phyloP scores from a whole-genome alignment of 2,797 vertebrate species.

The Fringilla coelebs region DNA sequence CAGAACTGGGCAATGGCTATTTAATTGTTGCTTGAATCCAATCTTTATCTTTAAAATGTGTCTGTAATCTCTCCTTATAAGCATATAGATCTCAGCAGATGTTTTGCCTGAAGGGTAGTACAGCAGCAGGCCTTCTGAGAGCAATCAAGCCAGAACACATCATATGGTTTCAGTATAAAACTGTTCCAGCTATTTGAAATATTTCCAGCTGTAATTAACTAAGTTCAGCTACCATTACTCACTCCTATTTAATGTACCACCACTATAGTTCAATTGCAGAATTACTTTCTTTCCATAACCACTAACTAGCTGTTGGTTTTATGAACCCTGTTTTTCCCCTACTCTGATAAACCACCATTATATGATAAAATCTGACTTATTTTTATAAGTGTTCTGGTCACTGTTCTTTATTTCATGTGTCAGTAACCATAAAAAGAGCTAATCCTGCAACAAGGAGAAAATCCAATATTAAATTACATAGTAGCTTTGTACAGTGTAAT shows the following conservation, averaged over 20 bases:
- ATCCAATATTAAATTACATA: neutral
- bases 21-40: neutral
- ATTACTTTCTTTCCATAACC: neutral
- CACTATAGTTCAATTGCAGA: neutral
- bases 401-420: neutral
- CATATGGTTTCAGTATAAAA: neutral
- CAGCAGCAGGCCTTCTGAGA: neutral
- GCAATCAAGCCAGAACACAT: neutral
- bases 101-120: conserved; percentile 1
- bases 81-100: neutral
- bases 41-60: neutral
- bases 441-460: neutral
- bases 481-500: neutral
- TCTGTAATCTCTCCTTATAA: neutral
- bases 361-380: neutral
- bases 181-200: neutral
- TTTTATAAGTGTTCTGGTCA: neutral
- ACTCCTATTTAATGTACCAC: neutral
- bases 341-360: neutral
- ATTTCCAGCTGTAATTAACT: conserved; percentile 2
- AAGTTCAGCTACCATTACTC: neutral
- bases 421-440: neutral
- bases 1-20: neutral
- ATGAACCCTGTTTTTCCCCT: neutral
- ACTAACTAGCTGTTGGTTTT: conserved; percentile 6